Base-by-base conservation (phyloP, 1,140 invertebrate species). In the Drosophila nigromelanica region DNA sequence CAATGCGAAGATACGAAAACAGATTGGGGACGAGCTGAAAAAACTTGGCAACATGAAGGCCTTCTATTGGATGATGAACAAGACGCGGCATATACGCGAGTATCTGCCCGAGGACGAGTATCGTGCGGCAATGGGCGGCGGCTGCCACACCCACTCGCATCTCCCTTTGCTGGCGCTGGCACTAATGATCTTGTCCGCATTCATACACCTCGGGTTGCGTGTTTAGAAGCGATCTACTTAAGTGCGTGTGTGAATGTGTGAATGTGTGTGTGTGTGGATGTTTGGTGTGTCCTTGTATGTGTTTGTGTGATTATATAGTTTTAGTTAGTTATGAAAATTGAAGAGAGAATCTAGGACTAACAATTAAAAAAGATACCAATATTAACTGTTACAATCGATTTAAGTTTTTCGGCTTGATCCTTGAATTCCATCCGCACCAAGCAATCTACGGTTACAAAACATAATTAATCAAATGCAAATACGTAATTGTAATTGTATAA, bases 41-140 rank as follows among this genome's bases (percentile, higher is more conserved):
- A 93, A 91, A 42, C 94, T 95, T 89, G 93, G 94, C 3, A 93
- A 94, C 73, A 95, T 94, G 90, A 93, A 94, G 64, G 96, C 94
- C 1, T 96, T 95, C 90, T 94, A 95, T 63, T 97, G 96, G 96
- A 95, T 97, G 94, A 94, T 96, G 94, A 94, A 94, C 72, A 96
- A 96, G 89, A 97, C 96, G 7, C 92, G 94, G 76, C 94, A 93
- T 73, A 93, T 96, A 92, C 93, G 94, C 58, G 94, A 95, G 81
- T 91, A 92, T 63, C 40, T 87, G 63, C 78, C 90, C 8, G 87
- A 91, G 74, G 89, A 91, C 15, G 89, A 90, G 48, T 92, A 92
- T 30, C 86, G 87, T 63, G 85, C 80, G 21, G 83, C 83, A 12
- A 76, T 59, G n/a, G 73, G 73, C 27, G 67, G 73, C 7, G 48